Evolutionary conservation across 2,113 vertebrate genomes (phyloP), one percentile per base, ranked within the genome.

Genomic region (Acrocephalus kingi): DNA sequence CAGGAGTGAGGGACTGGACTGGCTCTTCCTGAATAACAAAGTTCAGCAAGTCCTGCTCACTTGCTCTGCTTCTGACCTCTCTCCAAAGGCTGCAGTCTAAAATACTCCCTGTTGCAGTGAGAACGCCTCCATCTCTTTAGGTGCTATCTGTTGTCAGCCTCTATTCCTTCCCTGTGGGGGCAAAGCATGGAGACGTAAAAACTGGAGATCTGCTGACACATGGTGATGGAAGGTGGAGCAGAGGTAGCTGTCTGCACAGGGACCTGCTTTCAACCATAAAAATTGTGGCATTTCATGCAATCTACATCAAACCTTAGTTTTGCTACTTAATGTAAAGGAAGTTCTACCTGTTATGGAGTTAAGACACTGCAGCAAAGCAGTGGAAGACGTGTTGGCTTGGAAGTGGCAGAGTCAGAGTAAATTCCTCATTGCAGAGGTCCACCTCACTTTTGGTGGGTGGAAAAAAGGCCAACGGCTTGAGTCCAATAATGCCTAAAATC

Each of bases 1-100:
- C 25, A 64, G 55, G 78, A 96, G 24, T 39, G 52, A 61, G 1
- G 15, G 81, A 45, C 87, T 83, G 39, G 59, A 69, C 74, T 96
- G 75, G 76, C 87, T 35, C 35, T 91, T 82, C 90, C 61, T 76
- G 71, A 93, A 87, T 78, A 94, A 59, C 68, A 95, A 96, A 96
- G 86, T 94, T 97, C 85, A 96, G 64, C 75, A 80, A 91, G 56
- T 95, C 66, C 71, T 93, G 69, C 75, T 83, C 73, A 18, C 66
- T 94, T 88, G 66, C 58, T 96, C 83, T 90, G 64, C 55, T 81
- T 96, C 93, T 95, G 87, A 97, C 88, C 94, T 94, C 68, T 87
- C 81, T 93, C 56, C 88, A 96, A 96, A 97, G 95, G 63, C 92
- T 84, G 49, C 13, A 61, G 19, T 9, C 28, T 78, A 21, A 95